Evolutionary conservation across 2,113 vertebrate genomes (phyloP), one percentile per base, ranked within the genome.

Genomic region (Stictonetta naevosa): DNA sequence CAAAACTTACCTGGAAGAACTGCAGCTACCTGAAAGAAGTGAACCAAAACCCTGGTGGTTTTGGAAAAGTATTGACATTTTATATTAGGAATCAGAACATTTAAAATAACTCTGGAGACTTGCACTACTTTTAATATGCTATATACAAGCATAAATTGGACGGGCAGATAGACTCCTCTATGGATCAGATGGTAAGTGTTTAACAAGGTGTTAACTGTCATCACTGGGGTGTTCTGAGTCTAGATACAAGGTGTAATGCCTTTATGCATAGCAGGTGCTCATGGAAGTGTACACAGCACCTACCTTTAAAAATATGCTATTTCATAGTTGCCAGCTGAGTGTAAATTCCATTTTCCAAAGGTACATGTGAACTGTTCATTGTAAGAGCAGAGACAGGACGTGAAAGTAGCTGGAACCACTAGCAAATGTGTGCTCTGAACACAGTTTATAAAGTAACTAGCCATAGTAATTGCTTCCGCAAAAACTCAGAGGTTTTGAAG

Each of bases 271-370:
- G 33, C 56, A 85, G 31, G 31, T 63, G 40, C 46, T 67, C 63
- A 13, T 33, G 33, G 64, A 86, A 74, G 26, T 1, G 1, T 11
- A 59, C 58, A 42, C 11, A 60, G 21, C 6, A 38, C 12, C 40
- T 55, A 15, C 36, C 38, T 22, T 4, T 67, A 33, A n/a, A 86
- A 86, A 79, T 14, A 64, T 0, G 0, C 6, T 26, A 2, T 85
- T 83, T 69, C 8, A 7, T 15, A 67, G 8, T 12, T 77, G 31
- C 29, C 38, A 87, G 53, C 55, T 48, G 42, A 62, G 44, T 15
- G 40, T 36, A 44, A 26, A 11, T 62, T 71, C 26, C 31, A 13
- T 22, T 78, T 83, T 40, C 31, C 46, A 50, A 33, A 63, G 34
- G 86, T 10, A 22, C 2, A 29, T 1, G 20, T 5, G 44, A 89